Base-by-base conservation (phyloP, 2,888 invertebrate genomes). In the Drosophila niveifrons region DNA sequence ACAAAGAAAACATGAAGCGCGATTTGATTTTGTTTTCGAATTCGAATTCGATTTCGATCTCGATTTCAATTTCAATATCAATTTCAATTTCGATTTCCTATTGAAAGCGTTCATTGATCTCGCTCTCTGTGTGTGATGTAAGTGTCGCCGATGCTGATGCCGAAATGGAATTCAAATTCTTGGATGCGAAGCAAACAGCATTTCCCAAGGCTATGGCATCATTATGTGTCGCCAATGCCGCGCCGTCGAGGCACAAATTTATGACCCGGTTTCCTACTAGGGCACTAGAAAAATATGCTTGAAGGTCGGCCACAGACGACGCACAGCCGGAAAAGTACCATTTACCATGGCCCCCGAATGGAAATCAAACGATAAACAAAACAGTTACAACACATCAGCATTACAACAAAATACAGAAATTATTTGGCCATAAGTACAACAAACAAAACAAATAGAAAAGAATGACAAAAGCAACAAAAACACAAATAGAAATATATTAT, bases 31-130 rank as follows among this genome's bases (percentile, higher is more conserved):
- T 23, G 23, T 23, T 23, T 23, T 23, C 23, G 23, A 23, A 23
- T 23, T 23, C 23, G 23, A 23, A 4, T 23, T 23, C 23, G 23
- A 23, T 23, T 23, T 23, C n/a, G n/a, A n/a, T n/a, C n/a, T n/a
- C n/a, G n/a, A n/a, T n/a, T 75, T 65, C 48, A 51, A 61, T 77
- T 78, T 65, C 47, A 51, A 61, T 78, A 74, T 78, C 58, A 66
- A 66, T 80, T 80, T 82, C 69, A 59, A 51, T 86, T 75, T 88
- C 73, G 80, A 82, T 88, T 83, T 86, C 80, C 89, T 77, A 88
- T 85, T 82, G 75, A 88, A 73, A 58, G 69, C 88, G 88, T 83
- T 83, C 83, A 73, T 83, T 88, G 88, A 83, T 82, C 86, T 88
- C 66, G n/a, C n/a, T 41, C 10, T 39, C 29, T 29, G 50, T 31